Evolutionary conservation across 2,113 vertebrate genomes (phyloP).

Genomic region (Phasianus colchicus): DNA sequence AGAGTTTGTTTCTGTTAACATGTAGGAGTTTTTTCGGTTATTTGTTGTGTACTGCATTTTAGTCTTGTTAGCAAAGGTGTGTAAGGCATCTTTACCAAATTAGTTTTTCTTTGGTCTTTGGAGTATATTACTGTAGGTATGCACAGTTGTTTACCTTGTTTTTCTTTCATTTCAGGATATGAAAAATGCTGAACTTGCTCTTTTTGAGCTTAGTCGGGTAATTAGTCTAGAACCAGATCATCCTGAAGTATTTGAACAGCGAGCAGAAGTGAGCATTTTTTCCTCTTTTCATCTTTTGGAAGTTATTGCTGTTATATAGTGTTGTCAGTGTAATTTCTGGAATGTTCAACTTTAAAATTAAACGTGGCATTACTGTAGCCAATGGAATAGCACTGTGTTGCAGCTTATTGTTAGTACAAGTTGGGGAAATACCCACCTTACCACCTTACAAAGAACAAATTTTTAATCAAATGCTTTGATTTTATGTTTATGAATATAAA

Average conservation of each 20-base stretch:
- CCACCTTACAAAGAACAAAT: neutral
- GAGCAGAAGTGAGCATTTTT: constrained; percentile 88
- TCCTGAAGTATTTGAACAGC: constrained; percentile 95
- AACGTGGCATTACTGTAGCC: neutral
- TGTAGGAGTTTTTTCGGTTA: neutral
- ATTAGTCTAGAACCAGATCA: constrained; percentile 90
- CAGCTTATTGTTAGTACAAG: neutral
- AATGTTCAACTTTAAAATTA: neutral
- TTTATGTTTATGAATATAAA: neutral
- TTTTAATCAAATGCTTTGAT: neutral
- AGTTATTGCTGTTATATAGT: neutral
- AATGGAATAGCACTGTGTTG: neutral
- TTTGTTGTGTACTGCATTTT: neutral
- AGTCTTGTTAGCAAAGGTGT: neutral
- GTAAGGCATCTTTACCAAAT: neutral
- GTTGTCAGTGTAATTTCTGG: neutral
- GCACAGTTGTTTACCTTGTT: neutral
- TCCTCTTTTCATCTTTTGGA: neutral
- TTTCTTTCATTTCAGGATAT: constrained; percentile 86
- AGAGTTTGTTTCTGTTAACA: neutral
- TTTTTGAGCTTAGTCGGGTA: constrained; percentile 94
- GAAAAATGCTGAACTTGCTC: constrained; percentile 94
- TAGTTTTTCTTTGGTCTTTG: neutral
- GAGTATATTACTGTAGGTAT: neutral
- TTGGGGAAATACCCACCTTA: neutral